Percentiles rank a stretch among this genome's conserved stretches.
phyloP scores from a whole-genome alignment of 2,888 invertebrate genomes.

The Prenolepis imparis region DNA sequence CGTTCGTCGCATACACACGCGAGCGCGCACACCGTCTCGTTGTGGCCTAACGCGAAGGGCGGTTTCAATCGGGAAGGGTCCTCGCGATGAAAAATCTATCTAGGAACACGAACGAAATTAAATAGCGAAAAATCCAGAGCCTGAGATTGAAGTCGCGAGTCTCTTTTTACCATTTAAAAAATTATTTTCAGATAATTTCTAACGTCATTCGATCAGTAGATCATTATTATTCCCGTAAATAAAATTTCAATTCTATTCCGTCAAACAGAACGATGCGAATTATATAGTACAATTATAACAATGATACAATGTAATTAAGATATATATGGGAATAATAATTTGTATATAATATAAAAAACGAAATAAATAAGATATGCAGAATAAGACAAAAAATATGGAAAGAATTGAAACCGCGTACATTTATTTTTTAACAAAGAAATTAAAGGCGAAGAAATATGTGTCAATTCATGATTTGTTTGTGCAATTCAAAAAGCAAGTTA shows the following conservation, averaged over 20 bases:
- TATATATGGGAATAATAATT: not conserved
- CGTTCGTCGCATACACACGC: constrained; percentile 66
- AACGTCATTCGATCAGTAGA: not conserved
- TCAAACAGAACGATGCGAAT: not conserved
- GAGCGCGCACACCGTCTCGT: constrained; percentile 28
- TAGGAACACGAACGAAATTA: constrained; percentile 47
- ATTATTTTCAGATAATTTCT: not conserved
- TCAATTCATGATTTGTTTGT: not conserved
- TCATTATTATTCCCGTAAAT: not conserved
- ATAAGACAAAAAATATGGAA: not conserved
- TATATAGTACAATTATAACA: too few relatives aligned
- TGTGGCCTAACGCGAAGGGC: constrained; percentile 36
- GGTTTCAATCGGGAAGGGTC: constrained; percentile 65
- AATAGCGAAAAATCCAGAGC: constrained; percentile 29
- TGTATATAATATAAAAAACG: not conserved
- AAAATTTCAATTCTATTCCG: not conserved
- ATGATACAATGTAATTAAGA: not conserved
- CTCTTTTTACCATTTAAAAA: not conserved
- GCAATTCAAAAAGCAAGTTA: not conserved
- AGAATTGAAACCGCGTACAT: not conserved
- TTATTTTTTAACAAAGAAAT: not conserved
- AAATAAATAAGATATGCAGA: not conserved
- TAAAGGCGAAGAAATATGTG: not conserved
- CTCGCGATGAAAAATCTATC: constrained; percentile 53
- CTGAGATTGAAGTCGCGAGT: constrained; percentile 40